A percentile compares a stretch with the other conserved stretches of the same genome.
Conservation (phyloP, 2,888 invertebrate genomes). For the Apomyelois bistriatella region DNA sequence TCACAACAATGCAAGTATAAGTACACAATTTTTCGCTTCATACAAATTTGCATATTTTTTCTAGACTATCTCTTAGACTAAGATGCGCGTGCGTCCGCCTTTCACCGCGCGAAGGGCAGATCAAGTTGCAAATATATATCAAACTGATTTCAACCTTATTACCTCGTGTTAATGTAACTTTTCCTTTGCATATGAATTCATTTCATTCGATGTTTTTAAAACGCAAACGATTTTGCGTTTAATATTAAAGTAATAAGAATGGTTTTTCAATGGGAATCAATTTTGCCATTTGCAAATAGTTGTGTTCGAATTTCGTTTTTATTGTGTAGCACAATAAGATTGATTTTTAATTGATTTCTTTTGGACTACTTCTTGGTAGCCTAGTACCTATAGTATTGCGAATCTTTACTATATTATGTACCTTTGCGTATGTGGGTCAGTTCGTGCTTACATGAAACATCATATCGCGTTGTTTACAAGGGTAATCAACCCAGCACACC, state of each 20-base stretch:
- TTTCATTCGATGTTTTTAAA: not conserved
- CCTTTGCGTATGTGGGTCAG: not conserved
- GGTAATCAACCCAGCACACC: too few species aligned
- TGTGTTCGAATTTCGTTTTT: not conserved
- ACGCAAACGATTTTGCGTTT: not conserved
- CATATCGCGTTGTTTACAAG: too few species aligned
- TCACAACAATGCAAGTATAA: too few species aligned
- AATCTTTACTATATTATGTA: not conserved
- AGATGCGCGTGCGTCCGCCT: conserved; percentile 16
- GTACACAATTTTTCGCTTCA: too few species aligned
- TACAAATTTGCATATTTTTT: conserved; percentile 1
- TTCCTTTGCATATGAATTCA: not conserved
- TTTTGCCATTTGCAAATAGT: not conserved
- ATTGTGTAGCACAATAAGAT: not conserved
- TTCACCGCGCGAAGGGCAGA: conserved; percentile 20
- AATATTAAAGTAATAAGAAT: not conserved
- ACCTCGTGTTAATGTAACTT: not conserved
- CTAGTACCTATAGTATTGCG: not conserved
- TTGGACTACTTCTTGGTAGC: not conserved
- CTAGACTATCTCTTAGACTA: conserved; percentile 8
- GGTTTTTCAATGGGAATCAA: not conserved
- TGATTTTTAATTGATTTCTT: not conserved
- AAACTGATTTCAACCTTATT: not conserved
- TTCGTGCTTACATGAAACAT: too few species aligned
- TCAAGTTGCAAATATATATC: conserved; percentile 15